phyloP scores from a whole-genome alignment of 1,140 invertebrate species.

The Pararge aegeria region DNA sequence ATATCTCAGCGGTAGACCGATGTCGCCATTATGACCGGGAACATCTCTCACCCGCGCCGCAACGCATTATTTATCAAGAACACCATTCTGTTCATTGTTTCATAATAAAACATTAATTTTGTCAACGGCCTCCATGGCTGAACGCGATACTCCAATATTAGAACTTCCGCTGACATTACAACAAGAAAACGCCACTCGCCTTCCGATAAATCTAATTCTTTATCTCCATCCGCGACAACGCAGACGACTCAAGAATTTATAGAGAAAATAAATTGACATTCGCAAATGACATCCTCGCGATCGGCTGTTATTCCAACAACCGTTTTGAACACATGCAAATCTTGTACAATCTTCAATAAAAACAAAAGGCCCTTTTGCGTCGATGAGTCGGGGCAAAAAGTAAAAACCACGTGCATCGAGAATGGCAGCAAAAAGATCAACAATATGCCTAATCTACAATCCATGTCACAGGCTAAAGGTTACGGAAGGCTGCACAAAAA shows the following conservation, averaged over 20 bases:
- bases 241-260: slow-evolving; percentile 36
- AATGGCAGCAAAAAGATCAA: slow-evolving; percentile 75
- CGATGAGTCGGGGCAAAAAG: slow-evolving; percentile 52
- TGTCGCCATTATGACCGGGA: slow-evolving; percentile 50
- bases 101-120: slow-evolving; percentile 76
- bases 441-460: slow-evolving; percentile 78
- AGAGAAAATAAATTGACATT: slow-evolving; percentile 43
- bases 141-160: slow-evolving; percentile 63
- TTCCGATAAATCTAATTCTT: slow-evolving; percentile 51
- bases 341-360: slow-evolving; percentile 56
- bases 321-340: slow-evolving; percentile 64
- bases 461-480: slow-evolving; percentile 78
- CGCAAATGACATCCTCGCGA: slow-evolving; percentile 35
- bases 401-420: slow-evolving; percentile 61
- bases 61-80: slow-evolving; percentile 62
- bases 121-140: slow-evolving; percentile 64
- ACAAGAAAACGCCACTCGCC: slow-evolving; percentile 44
- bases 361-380: slow-evolving; percentile 57
- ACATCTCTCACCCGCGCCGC: slow-evolving; percentile 52
- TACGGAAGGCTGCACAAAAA: slow-evolving; percentile 76
- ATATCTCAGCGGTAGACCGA: slow-evolving; percentile 43
- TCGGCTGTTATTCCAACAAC: slow-evolving; percentile 37
- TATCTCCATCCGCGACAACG: slow-evolving; percentile 31
- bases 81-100: slow-evolving; percentile 71
- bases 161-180: slow-evolving; percentile 62